A percentile compares a stretch with the other conserved stretches of the same genome.
Evolutionary conservation across 2,113 vertebrate genomes (phyloP).

Genomic region (Protobothrops flavoviridis): DNA sequence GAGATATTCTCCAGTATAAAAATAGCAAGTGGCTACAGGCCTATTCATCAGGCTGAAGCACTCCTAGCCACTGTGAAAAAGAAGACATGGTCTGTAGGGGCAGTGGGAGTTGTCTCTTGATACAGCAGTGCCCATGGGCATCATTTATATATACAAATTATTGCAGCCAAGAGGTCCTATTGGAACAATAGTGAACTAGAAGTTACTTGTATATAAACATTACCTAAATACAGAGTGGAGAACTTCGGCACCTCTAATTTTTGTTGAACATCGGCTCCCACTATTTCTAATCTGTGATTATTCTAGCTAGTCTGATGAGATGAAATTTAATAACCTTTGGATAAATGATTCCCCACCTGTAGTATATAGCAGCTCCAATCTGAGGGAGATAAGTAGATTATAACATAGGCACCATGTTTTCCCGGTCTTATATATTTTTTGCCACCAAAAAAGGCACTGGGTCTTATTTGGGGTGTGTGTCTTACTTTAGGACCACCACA

Average conservation of each 20-base stretch:
- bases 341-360: neutral
- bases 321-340: neutral
- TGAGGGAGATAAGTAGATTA: neutral
- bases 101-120: neutral
- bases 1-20: neutral
- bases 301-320: neutral
- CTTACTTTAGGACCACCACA: too few relatives aligned
- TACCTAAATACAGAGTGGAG: neutral
- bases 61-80: neutral
- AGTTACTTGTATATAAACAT: neutral
- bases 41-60: neutral
- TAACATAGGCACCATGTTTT: neutral
- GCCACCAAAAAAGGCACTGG: too few relatives aligned
- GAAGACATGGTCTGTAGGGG: neutral
- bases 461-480: too few relatives aligned
- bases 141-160: neutral
- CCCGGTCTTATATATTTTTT: too few relatives aligned
- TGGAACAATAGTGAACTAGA: neutral
- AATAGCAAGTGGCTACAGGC: neutral
- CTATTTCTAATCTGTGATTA: neutral
- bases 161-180: neutral
- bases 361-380: neutral
- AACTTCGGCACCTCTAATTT: neutral
- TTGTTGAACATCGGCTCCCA: neutral
- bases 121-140: neutral